Base-by-base conservation (phyloP, 35 echinoderm and acorn worm genomes). In the Chiridota heheva region DNA sequence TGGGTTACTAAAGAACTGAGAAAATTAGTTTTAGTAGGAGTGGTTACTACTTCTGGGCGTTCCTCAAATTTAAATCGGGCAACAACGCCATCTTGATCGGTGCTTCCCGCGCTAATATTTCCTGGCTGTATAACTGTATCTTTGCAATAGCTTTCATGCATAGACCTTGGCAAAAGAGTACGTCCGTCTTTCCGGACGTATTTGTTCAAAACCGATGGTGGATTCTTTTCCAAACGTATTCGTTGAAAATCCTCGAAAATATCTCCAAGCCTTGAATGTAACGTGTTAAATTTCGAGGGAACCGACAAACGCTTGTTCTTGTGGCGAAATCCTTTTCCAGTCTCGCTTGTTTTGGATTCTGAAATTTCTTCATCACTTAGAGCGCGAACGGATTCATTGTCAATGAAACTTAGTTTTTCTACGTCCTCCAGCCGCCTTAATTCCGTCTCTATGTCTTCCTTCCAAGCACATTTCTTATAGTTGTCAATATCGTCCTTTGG, bases 381-480 rank as follows among this genome's bases (percentile, higher is more conserved):
- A 58, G 62, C 51, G 30, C 75, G 58, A 34, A 60, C 75, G 15
- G 75, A 78, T 60, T 78, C 75, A 49, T 58, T 60, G 36, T 78
- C 75, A 13, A 78, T 58, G 47, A 78, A 78, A 62, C 75, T 78
- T 22, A 78, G 53, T 60, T 78, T 78, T 62, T 78, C 75, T 43
- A 78, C 42, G 47, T 58, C 62, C 18, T 78, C 75, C 22, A 78
- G 30, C 7, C 75, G 40, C 30, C 62, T 78, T 7, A 78, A 35
- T 34, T 78, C 75, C 20, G 58, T 78, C 35, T 78, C 75, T 58
- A 78, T 78, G 34, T 60, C 75, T 62, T 78, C 62, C 31, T 60
- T 25, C 75, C 75, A 78, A 6, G 58, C 75, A 61, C 75, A 78
- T 42, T 58, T 78, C 42, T 78, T 49, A 30, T 78, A 49, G 35